Evolutionary conservation across 2,888 invertebrate species (phyloP), one percentile per base, ranked within the genome.

Genomic region (Syrista parreyssii): DNA sequence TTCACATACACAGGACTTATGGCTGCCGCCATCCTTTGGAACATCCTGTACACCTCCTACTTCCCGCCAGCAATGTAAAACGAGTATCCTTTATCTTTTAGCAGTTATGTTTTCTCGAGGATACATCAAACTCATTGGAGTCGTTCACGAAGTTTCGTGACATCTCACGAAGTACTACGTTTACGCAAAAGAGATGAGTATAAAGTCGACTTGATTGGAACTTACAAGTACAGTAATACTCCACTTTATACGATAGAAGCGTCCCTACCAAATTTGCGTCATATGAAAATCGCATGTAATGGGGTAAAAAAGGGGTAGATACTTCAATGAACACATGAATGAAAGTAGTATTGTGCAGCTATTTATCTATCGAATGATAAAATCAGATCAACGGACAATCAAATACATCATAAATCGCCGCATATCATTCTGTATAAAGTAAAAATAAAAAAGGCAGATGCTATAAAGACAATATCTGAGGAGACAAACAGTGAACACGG

Each of bases 11-110:
- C 94, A 78, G 91, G 93, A 0, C 93, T 97, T 0, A 96, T 97
- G 95, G 91, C 94, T 23, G 94, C 94, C 9, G 96, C 95, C 0
- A 94, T 97, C 74, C 91, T 95, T 0, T 95, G 96, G 91, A 96
- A 97, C 89, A 92, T 96, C 82, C 94, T 95, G 85, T 94, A 94
- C 92, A 93, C 93, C 0, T 91, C 91, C 35, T 93, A 94, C 86
- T 94, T 94, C 84, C 92, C 93, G 11, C 73, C 78, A 69, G 83
- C 79, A 30, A 75, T 33, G 35, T 75, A 76, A 74, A 15, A 31
- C 15, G 36, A 33, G 23, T 55, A 55, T 9, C n/a, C n/a, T n/a
- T n/a, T n/a, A 55, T 23, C 2, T 55, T 55, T 23, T 55, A 55
- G 23, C 55, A 23, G 55, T 55, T 23, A 55, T 23, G 55, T 55